Conservation (phyloP, 2,113 vertebrate genomes). For the Hemiscyllium ocellatum region DNA sequence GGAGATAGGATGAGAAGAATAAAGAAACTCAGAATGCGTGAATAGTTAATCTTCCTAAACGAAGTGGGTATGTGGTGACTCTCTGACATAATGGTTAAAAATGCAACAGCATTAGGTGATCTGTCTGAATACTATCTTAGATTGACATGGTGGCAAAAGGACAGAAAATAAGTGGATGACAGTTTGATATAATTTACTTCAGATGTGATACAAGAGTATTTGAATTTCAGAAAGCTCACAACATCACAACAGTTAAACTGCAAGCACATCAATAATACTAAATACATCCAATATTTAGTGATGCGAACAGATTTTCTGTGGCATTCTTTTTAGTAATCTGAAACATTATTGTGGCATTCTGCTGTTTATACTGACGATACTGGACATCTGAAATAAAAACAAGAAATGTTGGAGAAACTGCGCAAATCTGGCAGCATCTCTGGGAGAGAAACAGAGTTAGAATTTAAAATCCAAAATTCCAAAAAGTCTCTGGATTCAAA, state of each 20-base stretch:
- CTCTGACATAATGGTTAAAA: not conserved
- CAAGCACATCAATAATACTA: not conserved
- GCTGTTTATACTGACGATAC: not conserved
- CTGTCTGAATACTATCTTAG: not conserved
- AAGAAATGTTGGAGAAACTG: no score
- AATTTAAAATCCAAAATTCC: no score
- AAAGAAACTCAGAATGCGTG: not conserved
- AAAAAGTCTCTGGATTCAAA: no score
- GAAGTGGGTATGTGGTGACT: not conserved
- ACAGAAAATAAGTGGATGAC: not conserved
- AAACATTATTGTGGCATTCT: not conserved
- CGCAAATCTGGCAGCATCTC: no score
- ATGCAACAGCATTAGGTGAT: not conserved
- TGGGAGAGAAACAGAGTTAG: no score
- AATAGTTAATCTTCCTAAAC: not conserved
- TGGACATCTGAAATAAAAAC: no score
- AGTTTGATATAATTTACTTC: not conserved
- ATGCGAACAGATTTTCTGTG: not conserved
- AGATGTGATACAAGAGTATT: not conserved
- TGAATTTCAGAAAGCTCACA: not conserved
- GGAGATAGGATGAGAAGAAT: not conserved
- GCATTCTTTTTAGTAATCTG: not conserved
- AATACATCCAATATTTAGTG: not conserved
- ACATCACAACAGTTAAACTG: not conserved
- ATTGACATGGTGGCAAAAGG: not conserved